A percentile compares a stretch with the other conserved stretches of the same genome.
These are phyloP conservation scores for Mesoclemmys tuberculata DNA, from an alignment of 2,113 vertebrate species.

Conservation along the genomic window DNA sequence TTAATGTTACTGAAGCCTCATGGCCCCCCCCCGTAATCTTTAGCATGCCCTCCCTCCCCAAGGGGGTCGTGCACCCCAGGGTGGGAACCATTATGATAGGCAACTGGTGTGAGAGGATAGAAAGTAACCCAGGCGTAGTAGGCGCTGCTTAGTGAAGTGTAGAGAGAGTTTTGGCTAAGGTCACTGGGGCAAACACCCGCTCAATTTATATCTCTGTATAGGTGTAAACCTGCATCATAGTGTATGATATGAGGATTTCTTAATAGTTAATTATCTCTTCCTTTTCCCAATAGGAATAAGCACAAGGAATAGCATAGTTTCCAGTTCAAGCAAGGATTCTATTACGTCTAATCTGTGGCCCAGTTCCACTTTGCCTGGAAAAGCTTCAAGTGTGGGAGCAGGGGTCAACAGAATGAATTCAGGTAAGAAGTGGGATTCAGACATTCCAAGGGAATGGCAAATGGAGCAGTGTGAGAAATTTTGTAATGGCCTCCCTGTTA, in stretches of 20 bases:
- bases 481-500: neutral
- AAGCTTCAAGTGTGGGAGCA: slow-evolving; percentile 75
- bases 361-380: slow-evolving; percentile 81
- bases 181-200: neutral
- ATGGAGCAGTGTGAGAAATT: neutral
- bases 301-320: slow-evolving; percentile 84
- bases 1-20: too few species aligned
- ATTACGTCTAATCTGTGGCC: slow-evolving; percentile 84
- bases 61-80: too few species aligned
- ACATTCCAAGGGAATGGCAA: neutral
- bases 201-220: neutral
- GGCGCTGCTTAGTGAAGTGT: neutral
- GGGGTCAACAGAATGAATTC: slow-evolving; percentile 84
- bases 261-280: neutral
- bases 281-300: slow-evolving; percentile 82
- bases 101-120: neutral
- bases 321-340: slow-evolving; percentile 84
- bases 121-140: neutral
- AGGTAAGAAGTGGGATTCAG: slow-evolving; percentile 76
- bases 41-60: too few species aligned
- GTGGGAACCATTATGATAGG: neutral
- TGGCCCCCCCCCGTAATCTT: too few species aligned
- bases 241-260: neutral
- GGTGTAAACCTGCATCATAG: neutral
- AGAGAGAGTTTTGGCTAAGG: neutral